Base-by-base conservation (phyloP, 1,140 invertebrate genomes). In the Drosophila subobscura region DNA sequence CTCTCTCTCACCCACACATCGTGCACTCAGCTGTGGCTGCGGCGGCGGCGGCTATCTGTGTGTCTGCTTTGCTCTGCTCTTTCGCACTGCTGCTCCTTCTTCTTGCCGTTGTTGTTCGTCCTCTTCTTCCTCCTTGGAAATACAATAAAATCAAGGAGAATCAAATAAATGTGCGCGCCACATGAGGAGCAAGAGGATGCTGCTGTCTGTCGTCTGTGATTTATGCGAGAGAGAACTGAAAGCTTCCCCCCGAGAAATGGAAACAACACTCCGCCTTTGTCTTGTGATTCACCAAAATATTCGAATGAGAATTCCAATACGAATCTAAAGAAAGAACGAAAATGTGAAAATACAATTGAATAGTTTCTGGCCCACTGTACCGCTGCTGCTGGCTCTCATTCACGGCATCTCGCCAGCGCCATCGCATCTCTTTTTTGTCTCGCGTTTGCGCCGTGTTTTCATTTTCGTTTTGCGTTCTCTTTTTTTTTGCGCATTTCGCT, bases 401-500 rank as follows among this genome's bases (percentile, higher is more conserved):
- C 47, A 29, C 61, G 54, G 45, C 54, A 46, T 78, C 16, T 20
- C 16, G 16, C 0, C 16, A 20, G 16, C 16, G 16, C 16, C 16
- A 20, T 77, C 50, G 72, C 71, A 79, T 78, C 71, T 85, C 77
- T 85, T 77, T 85, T 85, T 59, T 76, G 83, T 78, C 71, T 74
- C 78, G 83, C 83, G 83, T 88, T 88, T 86, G 83, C 83, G 83
- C 83, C 76, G 83, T 88, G 63, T 76, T 61, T 72, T 71, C 65
- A 50, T 68, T 67, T 51, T 27, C 56, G 22, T 47, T 44, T n/a
- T 27, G 16, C 16, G 20, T 51, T 66, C 57, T 44, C 29, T 37
- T 7, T 37, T 37, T 76, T 86, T 86, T 88, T 86, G 83, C 83
- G 77, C 77, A 86, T 88, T 86, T 63, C 64, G 45, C 64, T 76